Evolutionary conservation across 92 coral and sea anemone genomes (phyloP).

Genomic region (Epizoanthus illoricatus): DNA sequence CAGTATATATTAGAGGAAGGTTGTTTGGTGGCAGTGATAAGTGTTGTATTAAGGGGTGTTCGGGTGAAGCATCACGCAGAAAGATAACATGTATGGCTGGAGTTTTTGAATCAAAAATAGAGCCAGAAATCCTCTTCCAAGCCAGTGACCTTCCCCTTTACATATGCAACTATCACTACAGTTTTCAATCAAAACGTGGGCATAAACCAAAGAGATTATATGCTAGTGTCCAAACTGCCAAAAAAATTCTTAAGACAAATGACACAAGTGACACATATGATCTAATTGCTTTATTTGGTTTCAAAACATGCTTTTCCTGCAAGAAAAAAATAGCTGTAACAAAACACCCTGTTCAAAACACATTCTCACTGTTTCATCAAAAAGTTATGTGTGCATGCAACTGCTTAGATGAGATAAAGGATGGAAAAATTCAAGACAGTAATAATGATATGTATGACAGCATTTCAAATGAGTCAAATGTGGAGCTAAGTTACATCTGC

Average conservation of each 20-base stretch:
- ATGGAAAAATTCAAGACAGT: slow-evolving; percentile 11
- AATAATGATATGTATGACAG: slow-evolving; percentile 20
- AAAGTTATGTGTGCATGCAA: slow-evolving; percentile 36
- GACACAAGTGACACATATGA: not conserved
- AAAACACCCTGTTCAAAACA: slow-evolving; percentile 32
- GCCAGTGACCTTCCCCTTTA: not conserved
- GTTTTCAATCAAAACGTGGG: not conserved
- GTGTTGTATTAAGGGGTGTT: slow-evolving; percentile 23
- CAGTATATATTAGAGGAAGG: slow-evolving; percentile 4
- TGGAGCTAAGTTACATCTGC: no score
- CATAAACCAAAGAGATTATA: not conserved
- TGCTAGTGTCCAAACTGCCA: not conserved
- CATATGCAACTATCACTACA: not conserved
- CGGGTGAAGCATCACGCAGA: not conserved
- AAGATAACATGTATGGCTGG: not conserved
- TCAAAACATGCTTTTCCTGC: slow-evolving; percentile 17
- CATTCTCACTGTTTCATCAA: slow-evolving; percentile 8
- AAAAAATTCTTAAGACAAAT: not conserved
- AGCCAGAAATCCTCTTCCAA: no score
- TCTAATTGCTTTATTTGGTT: slow-evolving; percentile 17
- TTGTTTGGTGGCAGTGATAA: not conserved
- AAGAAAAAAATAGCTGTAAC: slow-evolving; percentile 10
- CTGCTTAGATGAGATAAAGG: slow-evolving; percentile 20
- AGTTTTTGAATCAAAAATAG: no score
- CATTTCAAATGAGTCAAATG: not conserved